phyloP scores from a whole-genome alignment of 2,797 vertebrate genomes.

The Babyrousa celebensis region DNA sequence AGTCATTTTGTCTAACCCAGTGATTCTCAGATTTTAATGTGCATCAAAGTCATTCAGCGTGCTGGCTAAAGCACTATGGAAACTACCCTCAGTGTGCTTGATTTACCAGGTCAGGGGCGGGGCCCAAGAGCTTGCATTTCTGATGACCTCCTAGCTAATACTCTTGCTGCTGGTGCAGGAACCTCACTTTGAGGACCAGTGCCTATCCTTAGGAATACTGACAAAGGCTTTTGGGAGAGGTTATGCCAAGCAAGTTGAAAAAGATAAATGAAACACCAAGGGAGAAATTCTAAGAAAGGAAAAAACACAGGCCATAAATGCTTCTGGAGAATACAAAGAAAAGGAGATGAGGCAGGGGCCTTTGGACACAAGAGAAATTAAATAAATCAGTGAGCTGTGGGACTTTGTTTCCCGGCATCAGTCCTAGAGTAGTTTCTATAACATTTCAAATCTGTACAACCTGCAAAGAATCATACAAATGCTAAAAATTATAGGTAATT shows the following conservation, averaged over 20 bases:
- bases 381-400: neutral
- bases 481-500: slow-evolving; percentile 12
- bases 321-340: slow-evolving; percentile 13
- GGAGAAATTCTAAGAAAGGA: neutral
- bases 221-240: neutral
- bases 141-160: neutral
- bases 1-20: neutral
- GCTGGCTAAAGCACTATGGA: neutral
- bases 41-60: neutral
- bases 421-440: neutral
- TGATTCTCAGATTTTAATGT: neutral
- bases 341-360: neutral
- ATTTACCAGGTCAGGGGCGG: neutral
- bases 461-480: slow-evolving; percentile 62
- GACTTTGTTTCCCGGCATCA: neutral
- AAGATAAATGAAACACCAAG: neutral
- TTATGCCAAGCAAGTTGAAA: neutral
- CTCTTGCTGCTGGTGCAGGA: neutral
- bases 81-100: fast-evolving
- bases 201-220: neutral
- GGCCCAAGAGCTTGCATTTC: neutral
- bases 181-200: neutral
- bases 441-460: slow-evolving; percentile 43
- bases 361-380: neutral
- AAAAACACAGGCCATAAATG: neutral